phyloP scores from a whole-genome alignment of 2,888 invertebrate species.

The Apodemia hepburni region DNA sequence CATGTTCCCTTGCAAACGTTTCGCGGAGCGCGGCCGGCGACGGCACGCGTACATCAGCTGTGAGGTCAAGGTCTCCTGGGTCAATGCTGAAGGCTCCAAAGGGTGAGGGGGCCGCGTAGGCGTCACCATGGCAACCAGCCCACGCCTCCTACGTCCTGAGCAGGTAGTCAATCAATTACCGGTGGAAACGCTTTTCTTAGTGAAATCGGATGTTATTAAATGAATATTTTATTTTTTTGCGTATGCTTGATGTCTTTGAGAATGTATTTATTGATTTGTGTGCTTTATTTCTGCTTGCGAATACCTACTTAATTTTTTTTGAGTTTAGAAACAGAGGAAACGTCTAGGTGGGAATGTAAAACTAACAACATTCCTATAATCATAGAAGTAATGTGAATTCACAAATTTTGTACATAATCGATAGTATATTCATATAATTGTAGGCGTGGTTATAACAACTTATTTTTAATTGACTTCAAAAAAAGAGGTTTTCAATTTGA shows the following conservation, averaged over 20 bases:
- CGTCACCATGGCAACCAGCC: slow-evolving; percentile 67
- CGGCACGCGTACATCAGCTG: slow-evolving; percentile 63
- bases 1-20: neutral
- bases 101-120: slow-evolving; percentile 50
- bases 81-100: slow-evolving; percentile 51
- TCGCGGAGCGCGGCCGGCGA: slow-evolving; percentile 7
- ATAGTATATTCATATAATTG: too few species aligned
- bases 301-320: too few species aligned
- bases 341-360: too few species aligned
- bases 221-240: slow-evolving; percentile 35
- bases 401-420: too few species aligned
- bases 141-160: slow-evolving; percentile 56
- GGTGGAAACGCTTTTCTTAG: slow-evolving; percentile 49
- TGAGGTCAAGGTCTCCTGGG: slow-evolving; percentile 72
- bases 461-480: too few species aligned
- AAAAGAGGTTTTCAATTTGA: too few species aligned
- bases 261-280: neutral
- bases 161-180: slow-evolving; percentile 73
- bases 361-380: too few species aligned
- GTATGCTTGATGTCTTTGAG: slow-evolving; percentile 15
- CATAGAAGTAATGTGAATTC: too few species aligned
- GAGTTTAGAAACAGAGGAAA: too few species aligned
- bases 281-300: neutral
- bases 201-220: slow-evolving; percentile 40
- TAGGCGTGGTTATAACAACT: too few species aligned